Evolutionary conservation across 2,888 invertebrate genomes (phyloP).

Genomic region (Ptilodon capucinus): DNA sequence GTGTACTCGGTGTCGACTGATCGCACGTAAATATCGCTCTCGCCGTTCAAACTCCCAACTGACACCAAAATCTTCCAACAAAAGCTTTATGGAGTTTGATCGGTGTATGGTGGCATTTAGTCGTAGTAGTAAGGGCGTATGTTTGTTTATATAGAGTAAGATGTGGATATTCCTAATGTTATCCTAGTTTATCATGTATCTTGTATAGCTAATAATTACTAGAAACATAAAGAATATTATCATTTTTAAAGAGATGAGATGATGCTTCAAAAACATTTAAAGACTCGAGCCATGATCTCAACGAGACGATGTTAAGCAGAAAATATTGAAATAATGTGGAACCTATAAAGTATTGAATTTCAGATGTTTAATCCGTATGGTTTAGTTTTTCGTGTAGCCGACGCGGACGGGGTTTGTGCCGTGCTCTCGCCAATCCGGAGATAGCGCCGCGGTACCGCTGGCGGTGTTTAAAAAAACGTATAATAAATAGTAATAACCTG

Average conservation of each 20-base stretch:
- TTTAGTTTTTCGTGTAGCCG: slow-evolving; percentile 29
- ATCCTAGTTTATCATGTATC: slow-evolving; percentile 70
- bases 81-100: slow-evolving; percentile 70
- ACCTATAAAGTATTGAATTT: slow-evolving; percentile 50
- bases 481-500: slow-evolving; percentile 12
- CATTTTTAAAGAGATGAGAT: slow-evolving; percentile 54
- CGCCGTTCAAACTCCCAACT: slow-evolving; percentile 61
- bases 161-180: slow-evolving; percentile 78
- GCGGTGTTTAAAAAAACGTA: slow-evolving; percentile 56
- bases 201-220: slow-evolving; percentile 73
- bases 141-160: slow-evolving; percentile 81
- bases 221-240: slow-evolving; percentile 54
- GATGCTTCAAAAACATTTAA: slow-evolving; percentile 59
- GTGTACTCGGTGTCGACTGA: slow-evolving; percentile 64
- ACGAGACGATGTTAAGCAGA: slow-evolving; percentile 58
- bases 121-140: slow-evolving; percentile 70
- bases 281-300: slow-evolving; percentile 72
- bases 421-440: slow-evolving; percentile 2
- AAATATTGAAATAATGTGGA: slow-evolving; percentile 48
- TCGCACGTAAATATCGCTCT: slow-evolving; percentile 70
- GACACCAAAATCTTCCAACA: slow-evolving; percentile 78
- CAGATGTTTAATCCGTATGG: slow-evolving; percentile 30
- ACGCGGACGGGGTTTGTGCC: slow-evolving; percentile 15
- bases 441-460: slow-evolving; percentile 52
- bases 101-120: slow-evolving; percentile 72